phyloP scores from a whole-genome alignment of 2,888 invertebrate species.

The Onthophagus sagittarius region DNA sequence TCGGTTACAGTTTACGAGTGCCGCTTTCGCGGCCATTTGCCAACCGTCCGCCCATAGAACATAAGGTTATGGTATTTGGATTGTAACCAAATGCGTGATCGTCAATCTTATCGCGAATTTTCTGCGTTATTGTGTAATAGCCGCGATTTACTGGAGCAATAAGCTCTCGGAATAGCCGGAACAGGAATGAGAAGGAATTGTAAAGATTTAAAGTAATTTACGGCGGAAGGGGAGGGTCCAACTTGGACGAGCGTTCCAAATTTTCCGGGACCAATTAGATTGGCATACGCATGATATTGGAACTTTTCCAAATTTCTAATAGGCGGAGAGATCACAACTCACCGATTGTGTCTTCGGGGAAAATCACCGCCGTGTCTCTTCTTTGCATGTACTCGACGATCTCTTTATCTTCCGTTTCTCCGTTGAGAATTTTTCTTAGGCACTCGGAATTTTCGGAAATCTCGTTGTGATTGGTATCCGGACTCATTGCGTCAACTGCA shows the following conservation, averaged over 20 bases:
- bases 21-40: constrained; percentile 33
- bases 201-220: neutral
- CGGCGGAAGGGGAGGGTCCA: neutral
- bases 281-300: constrained; percentile 15
- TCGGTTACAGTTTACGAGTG: neutral
- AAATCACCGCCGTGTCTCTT: constrained; percentile 54
- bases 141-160: constrained; percentile 3
- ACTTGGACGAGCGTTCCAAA: neutral
- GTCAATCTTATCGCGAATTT: constrained; percentile 41
- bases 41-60: constrained; percentile 41
- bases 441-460: constrained; percentile 30
- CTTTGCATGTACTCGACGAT: constrained; percentile 51
- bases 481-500: constrained; percentile 34
- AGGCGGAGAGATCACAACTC: constrained; percentile 17
- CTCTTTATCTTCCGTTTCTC: constrained; percentile 42
- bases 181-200: neutral
- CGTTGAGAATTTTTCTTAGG: constrained; percentile 32
- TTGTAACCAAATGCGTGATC: constrained; percentile 51
- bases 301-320: constrained; percentile 13
- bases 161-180: neutral
- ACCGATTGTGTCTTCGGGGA: constrained; percentile 38
- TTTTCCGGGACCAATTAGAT: constrained; percentile 18
- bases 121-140: constrained; percentile 5
- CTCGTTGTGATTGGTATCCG: constrained; percentile 46
- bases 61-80: constrained; percentile 49